Evolutionary conservation across 2,113 vertebrate genomes (phyloP).

Genomic region (Merops nubicus): DNA sequence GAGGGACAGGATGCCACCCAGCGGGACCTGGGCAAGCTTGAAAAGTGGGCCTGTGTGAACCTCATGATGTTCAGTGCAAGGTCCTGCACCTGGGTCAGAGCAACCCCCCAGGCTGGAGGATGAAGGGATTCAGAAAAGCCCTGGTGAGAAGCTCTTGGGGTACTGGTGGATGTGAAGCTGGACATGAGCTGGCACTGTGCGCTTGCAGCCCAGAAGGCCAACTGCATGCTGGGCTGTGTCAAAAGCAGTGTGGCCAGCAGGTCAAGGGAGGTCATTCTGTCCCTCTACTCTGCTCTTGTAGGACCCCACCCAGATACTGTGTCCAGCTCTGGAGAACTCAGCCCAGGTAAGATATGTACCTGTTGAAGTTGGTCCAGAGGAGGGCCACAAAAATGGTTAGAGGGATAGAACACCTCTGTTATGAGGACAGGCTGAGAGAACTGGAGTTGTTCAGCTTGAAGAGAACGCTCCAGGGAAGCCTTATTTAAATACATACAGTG

Average conservation of each 20-base stretch:
- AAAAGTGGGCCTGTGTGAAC: not conserved
- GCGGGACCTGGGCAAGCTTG: not conserved
- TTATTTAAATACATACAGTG: not conserved
- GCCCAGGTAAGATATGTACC: fast-evolving
- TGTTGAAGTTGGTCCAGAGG: not conserved
- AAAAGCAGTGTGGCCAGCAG: not conserved
- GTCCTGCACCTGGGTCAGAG: not conserved
- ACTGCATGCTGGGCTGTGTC: not conserved
- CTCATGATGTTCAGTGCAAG: not conserved
- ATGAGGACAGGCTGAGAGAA: not conserved
- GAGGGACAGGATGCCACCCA: not conserved
- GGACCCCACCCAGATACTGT: fast-evolving
- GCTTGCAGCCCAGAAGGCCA: not conserved
- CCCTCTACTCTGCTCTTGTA: not conserved
- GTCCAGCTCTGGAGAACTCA: not conserved
- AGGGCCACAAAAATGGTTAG: fast-evolving
- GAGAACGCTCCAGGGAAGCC: not conserved
- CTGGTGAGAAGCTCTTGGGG: not conserved
- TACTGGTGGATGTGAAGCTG: not conserved
- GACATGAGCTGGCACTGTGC: not conserved
- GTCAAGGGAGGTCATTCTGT: not conserved
- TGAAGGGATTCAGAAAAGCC: not conserved
- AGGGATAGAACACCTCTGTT: not conserved
- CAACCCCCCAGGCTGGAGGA: not conserved
- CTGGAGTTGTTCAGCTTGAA: not conserved